Conservation (phyloP, 2,797 vertebrate genomes). For the Calcarius lapponicus region DNA sequence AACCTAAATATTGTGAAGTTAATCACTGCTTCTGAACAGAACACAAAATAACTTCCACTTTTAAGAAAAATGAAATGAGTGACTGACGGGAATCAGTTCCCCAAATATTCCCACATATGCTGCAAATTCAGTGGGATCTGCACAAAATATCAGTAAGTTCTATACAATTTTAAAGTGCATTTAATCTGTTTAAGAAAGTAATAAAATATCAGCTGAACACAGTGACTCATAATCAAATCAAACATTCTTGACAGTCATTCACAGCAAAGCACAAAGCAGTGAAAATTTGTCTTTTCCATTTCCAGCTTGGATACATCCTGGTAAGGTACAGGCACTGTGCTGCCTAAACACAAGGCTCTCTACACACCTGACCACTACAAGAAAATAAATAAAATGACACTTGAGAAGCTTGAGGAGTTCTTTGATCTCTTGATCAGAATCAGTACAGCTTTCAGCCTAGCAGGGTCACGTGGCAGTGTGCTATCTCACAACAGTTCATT, state of each 20-base stretch:
- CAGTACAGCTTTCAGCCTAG: neutral
- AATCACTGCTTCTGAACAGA: neutral
- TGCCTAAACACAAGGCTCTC: neutral
- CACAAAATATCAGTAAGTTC: neutral
- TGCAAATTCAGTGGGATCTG: constrained; percentile 17
- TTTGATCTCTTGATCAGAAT: neutral
- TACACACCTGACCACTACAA: neutral
- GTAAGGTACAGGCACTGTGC: neutral
- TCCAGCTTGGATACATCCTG: neutral
- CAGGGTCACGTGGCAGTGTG: neutral
- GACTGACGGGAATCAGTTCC: neutral
- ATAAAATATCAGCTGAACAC: neutral
- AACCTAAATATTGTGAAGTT: neutral
- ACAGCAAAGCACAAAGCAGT: neutral
- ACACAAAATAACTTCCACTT: neutral
- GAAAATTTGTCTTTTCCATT: neutral
- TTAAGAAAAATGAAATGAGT: neutral
- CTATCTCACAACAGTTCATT: neutral
- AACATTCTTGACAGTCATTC: neutral
- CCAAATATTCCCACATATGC: neutral
- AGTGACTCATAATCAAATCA: neutral
- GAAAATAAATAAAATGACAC: neutral
- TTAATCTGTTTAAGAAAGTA: neutral
- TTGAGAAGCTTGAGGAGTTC: neutral
- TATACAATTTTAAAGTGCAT: constrained; percentile 38